Conservation (phyloP, 1,140 invertebrate species). For the Drosophila carrolli region DNA sequence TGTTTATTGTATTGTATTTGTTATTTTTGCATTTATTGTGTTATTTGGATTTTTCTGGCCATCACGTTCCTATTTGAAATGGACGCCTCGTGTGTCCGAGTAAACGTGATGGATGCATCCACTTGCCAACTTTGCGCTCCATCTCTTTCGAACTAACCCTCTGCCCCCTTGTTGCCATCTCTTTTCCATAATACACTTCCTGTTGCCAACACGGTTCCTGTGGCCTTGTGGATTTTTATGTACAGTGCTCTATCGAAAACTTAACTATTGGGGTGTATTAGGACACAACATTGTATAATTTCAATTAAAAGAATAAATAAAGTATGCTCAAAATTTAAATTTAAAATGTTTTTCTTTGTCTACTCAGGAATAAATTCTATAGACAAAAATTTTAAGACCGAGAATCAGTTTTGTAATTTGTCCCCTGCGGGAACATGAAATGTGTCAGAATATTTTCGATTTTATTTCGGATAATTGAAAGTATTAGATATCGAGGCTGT, state of each 20-base stretch:
- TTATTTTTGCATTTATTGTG: slow-evolving; percentile 37
- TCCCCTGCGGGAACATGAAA: background rate
- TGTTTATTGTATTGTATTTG: slow-evolving; percentile 20
- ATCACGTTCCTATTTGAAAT: slow-evolving; percentile 73
- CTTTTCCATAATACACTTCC: background rate
- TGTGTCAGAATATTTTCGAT: background rate
- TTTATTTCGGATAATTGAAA: background rate
- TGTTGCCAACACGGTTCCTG: background rate
- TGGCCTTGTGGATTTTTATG: background rate
- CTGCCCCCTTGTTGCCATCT: no score
- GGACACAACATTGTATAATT: no score
- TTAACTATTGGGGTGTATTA: background rate
- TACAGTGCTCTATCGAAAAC: background rate
- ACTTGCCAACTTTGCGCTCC: slow-evolving; percentile 23
- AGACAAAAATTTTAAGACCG: no score
- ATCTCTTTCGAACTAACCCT: background rate
- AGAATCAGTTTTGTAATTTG: background rate
- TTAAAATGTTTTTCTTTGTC: no score
- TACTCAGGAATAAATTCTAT: no score
- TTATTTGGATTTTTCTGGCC: slow-evolving; percentile 21
- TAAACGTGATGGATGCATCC: slow-evolving; percentile 76
- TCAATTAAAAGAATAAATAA: no score
- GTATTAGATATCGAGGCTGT: slow-evolving; percentile 5
- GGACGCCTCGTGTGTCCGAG: slow-evolving; percentile 78
- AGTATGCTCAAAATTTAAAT: no score